Percentiles rank a stretch among this genome's conserved stretches.
Conservation (phyloP, 2,888 invertebrate genomes). For the Eupithecia inturbata region DNA sequence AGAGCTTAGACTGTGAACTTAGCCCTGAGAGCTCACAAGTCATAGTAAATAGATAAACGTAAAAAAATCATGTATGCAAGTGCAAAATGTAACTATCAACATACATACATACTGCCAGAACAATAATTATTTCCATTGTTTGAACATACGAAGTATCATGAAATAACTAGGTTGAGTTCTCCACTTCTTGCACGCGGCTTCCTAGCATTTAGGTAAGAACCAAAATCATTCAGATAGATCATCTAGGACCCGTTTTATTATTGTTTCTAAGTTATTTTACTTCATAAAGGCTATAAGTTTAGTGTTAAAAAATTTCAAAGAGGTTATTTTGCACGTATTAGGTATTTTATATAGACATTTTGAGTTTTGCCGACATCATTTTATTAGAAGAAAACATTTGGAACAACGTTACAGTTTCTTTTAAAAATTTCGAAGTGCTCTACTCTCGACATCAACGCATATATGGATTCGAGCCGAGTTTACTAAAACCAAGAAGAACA, state of each 20-base stretch:
- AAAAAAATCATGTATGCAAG: not conserved
- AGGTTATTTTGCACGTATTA: not conserved
- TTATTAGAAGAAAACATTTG: not conserved
- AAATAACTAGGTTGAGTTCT: not conserved
- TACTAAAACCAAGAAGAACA: not conserved
- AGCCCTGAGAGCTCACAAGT: slow-evolving; percentile 11
- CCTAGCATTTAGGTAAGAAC: not conserved
- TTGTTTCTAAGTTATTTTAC: not conserved
- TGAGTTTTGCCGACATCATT: not conserved
- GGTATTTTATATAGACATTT: not conserved
- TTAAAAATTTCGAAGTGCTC: not conserved
- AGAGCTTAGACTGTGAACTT: slow-evolving; percentile 1
- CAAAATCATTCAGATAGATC: not conserved
- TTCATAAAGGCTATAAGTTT: not conserved
- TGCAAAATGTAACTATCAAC: not conserved
- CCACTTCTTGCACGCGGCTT: not conserved
- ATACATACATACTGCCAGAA: not conserved
- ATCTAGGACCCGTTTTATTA: not conserved
- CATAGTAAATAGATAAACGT: not conserved
- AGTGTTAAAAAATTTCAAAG: not conserved
- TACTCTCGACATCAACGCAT: not conserved
- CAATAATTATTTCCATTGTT: not conserved
- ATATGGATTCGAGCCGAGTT: not conserved
- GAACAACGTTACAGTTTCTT: not conserved
- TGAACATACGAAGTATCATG: not conserved